Percentiles rank a stretch among this genome's conserved stretches.
Evolutionary conservation across 2,888 invertebrate species (phyloP).

Genomic region (Zhengitettix transpicula): DNA sequence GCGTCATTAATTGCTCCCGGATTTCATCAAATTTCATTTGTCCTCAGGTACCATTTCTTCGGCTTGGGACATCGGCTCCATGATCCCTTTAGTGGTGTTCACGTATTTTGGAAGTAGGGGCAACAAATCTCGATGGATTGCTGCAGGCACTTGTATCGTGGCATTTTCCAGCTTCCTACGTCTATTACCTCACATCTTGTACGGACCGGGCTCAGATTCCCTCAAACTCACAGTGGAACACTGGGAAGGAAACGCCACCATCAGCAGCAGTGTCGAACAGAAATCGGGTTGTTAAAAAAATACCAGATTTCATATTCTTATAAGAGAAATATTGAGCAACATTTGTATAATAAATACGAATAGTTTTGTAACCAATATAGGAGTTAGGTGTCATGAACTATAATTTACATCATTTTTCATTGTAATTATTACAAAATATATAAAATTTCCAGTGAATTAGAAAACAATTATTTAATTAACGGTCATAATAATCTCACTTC

Average conservation of each 20-base stretch:
- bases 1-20: too few relatives aligned
- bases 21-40: too few relatives aligned
- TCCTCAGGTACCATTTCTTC: not conserved
- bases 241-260: conserved; percentile 1
- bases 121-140: conserved; percentile 48
- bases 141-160: conserved; percentile 41
- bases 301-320: too few relatives aligned
- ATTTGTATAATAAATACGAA: conserved; percentile 18
- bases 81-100: conserved; percentile 28
- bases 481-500: too few relatives aligned
- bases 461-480: too few relatives aligned
- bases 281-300: too few relatives aligned
- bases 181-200: conserved; percentile 15
- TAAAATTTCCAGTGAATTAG: too few relatives aligned
- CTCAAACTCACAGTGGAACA: conserved; percentile 15
- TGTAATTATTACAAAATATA: too few relatives aligned
- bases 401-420: too few relatives aligned
- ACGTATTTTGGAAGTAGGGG: conserved; percentile 18
- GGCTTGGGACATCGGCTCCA: not conserved
- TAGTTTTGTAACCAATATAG: too few relatives aligned
- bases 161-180: conserved; percentile 39
- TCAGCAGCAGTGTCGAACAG: not conserved
- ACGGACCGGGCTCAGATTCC: conserved; percentile 17
- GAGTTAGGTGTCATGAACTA: too few relatives aligned
- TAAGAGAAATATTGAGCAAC: not conserved